These are phyloP conservation scores for Nannospalax galili DNA, from an alignment of 2,113 vertebrate species.

Conservation along the genomic window DNA sequence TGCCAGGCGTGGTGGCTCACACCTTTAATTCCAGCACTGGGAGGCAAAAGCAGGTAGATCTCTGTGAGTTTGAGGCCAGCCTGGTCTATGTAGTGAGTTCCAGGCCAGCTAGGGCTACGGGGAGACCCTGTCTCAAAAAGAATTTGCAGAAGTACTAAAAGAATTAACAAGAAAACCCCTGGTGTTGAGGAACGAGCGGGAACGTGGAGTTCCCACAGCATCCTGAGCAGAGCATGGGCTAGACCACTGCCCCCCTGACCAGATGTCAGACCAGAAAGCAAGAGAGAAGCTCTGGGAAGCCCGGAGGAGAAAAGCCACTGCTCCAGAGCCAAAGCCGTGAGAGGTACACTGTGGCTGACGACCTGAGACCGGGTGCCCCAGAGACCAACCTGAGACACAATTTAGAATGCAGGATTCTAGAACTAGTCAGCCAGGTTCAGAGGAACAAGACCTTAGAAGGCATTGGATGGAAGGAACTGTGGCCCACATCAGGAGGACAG, in stretches of 20 bases:
- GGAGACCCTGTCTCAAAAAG: too few relatives aligned
- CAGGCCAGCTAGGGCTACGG: too few relatives aligned
- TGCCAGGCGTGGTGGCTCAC: too few relatives aligned
- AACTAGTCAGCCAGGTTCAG: background rate
- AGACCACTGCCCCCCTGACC: too few relatives aligned
- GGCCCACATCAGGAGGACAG: rapidly evolving
- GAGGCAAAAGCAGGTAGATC: too few relatives aligned
- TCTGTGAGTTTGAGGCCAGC: too few relatives aligned
- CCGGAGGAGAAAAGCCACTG: background rate
- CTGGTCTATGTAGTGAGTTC: too few relatives aligned
- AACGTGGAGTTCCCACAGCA: background rate
- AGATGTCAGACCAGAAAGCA: rapidly evolving
- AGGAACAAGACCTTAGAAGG: background rate
- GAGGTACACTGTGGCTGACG: too few relatives aligned
- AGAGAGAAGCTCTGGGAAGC: background rate
- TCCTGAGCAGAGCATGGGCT: background rate
- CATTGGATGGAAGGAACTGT: rapidly evolving
- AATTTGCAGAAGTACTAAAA: too few relatives aligned
- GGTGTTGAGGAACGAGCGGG: background rate
- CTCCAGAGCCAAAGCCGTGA: too few relatives aligned
- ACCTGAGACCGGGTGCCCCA: rapidly evolving
- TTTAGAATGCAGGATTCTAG: background rate
- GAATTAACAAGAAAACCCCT: background rate
- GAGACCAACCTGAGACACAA: rapidly evolving
- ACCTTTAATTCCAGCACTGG: too few relatives aligned